These are phyloP conservation scores for Eupithecia subumbrata DNA, from an alignment of 2,888 invertebrate species.

Conservation along the genomic window DNA sequence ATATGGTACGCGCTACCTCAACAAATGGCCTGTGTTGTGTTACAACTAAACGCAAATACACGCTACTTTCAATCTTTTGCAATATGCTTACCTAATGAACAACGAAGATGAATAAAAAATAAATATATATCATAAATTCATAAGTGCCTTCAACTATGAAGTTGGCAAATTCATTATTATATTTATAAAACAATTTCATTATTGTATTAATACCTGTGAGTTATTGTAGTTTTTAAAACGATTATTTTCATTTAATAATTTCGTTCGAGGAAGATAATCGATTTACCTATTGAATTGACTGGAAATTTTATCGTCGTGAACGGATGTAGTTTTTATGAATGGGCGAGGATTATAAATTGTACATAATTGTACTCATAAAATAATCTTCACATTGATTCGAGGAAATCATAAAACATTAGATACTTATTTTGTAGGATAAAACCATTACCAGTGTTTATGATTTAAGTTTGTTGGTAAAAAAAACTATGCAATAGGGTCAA, in stretches of 20 bases:
- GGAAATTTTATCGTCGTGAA: constrained; percentile 16
- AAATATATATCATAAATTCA: too few relatives aligned
- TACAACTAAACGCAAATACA: too few relatives aligned
- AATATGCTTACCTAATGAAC: too few relatives aligned
- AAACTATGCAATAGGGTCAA: neutral
- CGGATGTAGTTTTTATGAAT: constrained; percentile 22
- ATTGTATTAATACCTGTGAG: too few relatives aligned
- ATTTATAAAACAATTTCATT: too few relatives aligned
- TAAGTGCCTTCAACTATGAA: too few relatives aligned
- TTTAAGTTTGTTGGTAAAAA: neutral
- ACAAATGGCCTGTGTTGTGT: too few relatives aligned
- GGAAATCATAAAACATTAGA: constrained; percentile 9
- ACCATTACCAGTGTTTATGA: neutral
- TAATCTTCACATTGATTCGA: constrained; percentile 14
- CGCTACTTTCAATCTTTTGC: too few relatives aligned
- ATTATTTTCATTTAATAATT: neutral
- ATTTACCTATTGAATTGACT: constrained; percentile 25
- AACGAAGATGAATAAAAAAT: too few relatives aligned
- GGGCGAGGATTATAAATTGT: constrained; percentile 14
- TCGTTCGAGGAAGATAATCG: constrained; percentile 22
- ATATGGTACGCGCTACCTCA: too few relatives aligned
- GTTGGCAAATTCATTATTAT: too few relatives aligned
- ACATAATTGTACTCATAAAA: constrained; percentile 22
- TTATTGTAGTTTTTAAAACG: neutral
- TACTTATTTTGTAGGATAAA: neutral